phyloP scores from a whole-genome alignment of 2,888 invertebrate genomes.

The Aphodius sticticus region DNA sequence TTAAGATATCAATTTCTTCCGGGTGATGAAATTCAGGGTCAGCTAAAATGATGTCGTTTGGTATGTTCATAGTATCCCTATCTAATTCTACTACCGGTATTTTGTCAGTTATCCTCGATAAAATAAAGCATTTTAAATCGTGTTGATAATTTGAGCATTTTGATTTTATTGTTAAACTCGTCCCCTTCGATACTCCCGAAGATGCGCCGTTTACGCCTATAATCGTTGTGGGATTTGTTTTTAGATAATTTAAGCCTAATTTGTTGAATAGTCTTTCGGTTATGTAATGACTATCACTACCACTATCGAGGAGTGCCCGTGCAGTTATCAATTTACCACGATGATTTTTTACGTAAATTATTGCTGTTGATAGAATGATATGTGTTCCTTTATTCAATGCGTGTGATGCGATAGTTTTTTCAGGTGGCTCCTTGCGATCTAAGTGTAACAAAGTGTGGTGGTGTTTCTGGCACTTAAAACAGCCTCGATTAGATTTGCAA shows the following conservation, averaged over 20 bases:
- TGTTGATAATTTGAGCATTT: not conserved
- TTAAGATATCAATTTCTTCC: conserved; percentile 19
- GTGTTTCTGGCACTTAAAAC: not conserved
- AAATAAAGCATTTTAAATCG: conserved; percentile 20
- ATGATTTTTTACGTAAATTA: conserved; percentile 13
- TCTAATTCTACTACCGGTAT: conserved; percentile 18
- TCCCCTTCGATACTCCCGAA: conserved; percentile 6
- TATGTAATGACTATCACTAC: conserved; percentile 11
- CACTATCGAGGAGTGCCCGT: conserved; percentile 16
- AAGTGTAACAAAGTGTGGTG: not conserved
- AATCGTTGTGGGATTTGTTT: not conserved
- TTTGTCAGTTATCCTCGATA: conserved; percentile 7
- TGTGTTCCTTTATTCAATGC: conserved; percentile 10
- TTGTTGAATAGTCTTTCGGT: not conserved
- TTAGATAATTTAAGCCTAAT: conserved; percentile 5
- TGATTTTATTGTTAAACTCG: conserved; percentile 10
- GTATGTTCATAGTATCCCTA: not conserved
- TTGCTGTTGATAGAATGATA: conserved; percentile 24
- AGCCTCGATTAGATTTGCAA: not conserved
- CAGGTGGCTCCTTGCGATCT: conserved; percentile 6
- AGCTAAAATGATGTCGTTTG: conserved; percentile 20
- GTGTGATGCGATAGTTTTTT: conserved; percentile 10
- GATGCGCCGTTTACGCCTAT: not conserved
- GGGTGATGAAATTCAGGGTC: conserved; percentile 22
- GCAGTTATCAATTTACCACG: conserved; percentile 7